phyloP scores from a whole-genome alignment of 2,113 vertebrate species.

The Microcebus griseorufus region DNA sequence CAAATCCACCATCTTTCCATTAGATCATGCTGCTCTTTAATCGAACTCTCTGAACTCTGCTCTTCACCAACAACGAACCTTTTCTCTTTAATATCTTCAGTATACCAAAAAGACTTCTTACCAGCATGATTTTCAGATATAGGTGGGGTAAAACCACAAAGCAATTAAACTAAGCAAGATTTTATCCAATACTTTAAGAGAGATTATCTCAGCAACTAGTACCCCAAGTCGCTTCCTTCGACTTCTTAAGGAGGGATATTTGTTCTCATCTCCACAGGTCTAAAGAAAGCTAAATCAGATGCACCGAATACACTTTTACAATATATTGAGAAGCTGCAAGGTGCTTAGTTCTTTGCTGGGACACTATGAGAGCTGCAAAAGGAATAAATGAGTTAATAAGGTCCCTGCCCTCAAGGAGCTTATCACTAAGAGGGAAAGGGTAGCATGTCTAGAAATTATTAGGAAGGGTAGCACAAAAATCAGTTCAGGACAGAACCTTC shows the following conservation, averaged over 20 bases:
- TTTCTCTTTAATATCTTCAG: neutral
- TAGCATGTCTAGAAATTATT: neutral
- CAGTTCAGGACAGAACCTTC: neutral
- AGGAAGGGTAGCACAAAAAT: neutral
- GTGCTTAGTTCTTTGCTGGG: neutral
- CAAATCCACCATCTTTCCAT: accelerated
- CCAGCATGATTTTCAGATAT: neutral
- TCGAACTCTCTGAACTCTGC: neutral
- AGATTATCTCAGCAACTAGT: neutral
- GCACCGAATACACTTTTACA: neutral
- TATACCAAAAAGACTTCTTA: neutral
- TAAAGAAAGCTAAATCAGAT: neutral
- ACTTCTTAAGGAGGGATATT: neutral
- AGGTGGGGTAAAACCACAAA: neutral
- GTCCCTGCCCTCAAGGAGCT: neutral
- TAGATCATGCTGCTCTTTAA: neutral
- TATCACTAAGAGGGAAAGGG: neutral
- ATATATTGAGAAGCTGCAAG: neutral
- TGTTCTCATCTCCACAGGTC: neutral
- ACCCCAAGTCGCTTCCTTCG: neutral
- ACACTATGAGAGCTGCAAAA: neutral
- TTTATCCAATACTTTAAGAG: neutral
- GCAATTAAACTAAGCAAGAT: neutral
- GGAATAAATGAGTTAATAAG: neutral
- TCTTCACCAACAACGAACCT: neutral